phyloP scores from a whole-genome alignment of 2,888 invertebrate species.

The Meghimatium bilineatum region DNA sequence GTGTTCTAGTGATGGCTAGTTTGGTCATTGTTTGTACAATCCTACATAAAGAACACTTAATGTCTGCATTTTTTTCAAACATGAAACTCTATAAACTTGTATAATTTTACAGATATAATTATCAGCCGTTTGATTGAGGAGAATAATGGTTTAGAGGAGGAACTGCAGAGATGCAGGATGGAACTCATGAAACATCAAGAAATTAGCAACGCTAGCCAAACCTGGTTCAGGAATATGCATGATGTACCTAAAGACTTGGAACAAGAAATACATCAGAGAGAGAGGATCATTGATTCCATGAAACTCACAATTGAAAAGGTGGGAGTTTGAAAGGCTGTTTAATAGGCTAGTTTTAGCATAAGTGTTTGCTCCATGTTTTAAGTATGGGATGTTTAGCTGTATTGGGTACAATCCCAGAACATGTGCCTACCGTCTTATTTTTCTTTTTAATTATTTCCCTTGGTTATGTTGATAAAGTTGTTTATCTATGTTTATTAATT shows the following conservation, averaged over 20 bases:
- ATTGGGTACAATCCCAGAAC: too few relatives aligned
- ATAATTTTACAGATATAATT: neutral
- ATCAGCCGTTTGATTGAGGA: conserved; percentile 23
- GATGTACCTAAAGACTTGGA: conserved; percentile 23
- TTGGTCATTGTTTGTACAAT: too few relatives aligned
- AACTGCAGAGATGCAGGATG: conserved; percentile 15
- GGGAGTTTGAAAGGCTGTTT: neutral
- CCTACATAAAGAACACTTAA: neutral
- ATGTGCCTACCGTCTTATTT: too few relatives aligned
- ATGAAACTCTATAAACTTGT: neutral
- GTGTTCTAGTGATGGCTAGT: too few relatives aligned
- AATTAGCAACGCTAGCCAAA: conserved; percentile 19
- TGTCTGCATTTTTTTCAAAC: neutral
- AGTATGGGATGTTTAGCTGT: too few relatives aligned
- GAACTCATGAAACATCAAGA: conserved; percentile 25
- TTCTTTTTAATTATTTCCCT: too few relatives aligned
- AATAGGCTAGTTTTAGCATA: neutral
- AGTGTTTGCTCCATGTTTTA: too few relatives aligned
- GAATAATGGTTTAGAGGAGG: conserved; percentile 1
- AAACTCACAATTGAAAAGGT: conserved; percentile 36
- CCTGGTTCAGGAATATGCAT: neutral
- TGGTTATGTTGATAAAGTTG: too few relatives aligned
- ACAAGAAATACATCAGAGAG: neutral
- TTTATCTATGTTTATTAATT: too few relatives aligned
- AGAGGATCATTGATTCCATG: conserved; percentile 31